A percentile compares a stretch with the other conserved stretches of the same genome.
Evolutionary conservation across 1,140 invertebrate genomes (phyloP).

Genomic region (Daktulosphaira vitifoliae): DNA sequence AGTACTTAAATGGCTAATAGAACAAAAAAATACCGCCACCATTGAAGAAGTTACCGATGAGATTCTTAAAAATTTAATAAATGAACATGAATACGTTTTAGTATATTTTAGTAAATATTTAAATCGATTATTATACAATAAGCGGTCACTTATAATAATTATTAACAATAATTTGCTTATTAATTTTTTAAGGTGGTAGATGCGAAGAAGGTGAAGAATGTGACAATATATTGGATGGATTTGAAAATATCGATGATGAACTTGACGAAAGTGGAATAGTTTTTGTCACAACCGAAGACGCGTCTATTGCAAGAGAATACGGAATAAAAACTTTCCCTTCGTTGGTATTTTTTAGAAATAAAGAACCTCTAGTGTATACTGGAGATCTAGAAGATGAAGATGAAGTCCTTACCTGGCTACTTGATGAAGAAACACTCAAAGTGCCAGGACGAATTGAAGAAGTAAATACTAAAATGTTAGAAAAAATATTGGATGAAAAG

Average conservation of each 20-base stretch:
- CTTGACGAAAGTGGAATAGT: conserved; percentile 86
- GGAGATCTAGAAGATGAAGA: conserved; percentile 83
- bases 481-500: conserved; percentile 79
- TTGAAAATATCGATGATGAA: conserved; percentile 90
- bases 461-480: conserved; percentile 83
- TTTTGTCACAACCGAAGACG: conserved; percentile 86
- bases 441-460: conserved; percentile 89
- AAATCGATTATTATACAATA: conserved; percentile 20
- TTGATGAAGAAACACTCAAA: conserved; percentile 82
- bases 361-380: conserved; percentile 68
- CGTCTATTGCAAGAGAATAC: conserved; percentile 69
- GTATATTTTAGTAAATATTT: conserved; percentile 76
- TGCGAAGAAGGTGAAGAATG: conserved; percentile 81
- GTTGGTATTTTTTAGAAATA: conserved; percentile 84
- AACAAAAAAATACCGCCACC: conserved; percentile 82
- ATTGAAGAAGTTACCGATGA: conserved; percentile 93
- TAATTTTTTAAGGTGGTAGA: conserved; percentile 54
- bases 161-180: too few relatives aligned
- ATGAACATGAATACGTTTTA: conserved; percentile 86
- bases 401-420: conserved; percentile 81
- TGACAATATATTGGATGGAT: conserved; percentile 70
- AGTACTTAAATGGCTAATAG: conserved; percentile 79
- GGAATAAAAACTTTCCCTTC: conserved; percentile 75
- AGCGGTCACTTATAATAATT: conserved; percentile 12
- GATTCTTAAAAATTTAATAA: conserved; percentile 75